Percentiles rank a stretch among this genome's conserved stretches.
Conservation (phyloP, 2,888 invertebrate genomes). For the Fragum whitleyi region DNA sequence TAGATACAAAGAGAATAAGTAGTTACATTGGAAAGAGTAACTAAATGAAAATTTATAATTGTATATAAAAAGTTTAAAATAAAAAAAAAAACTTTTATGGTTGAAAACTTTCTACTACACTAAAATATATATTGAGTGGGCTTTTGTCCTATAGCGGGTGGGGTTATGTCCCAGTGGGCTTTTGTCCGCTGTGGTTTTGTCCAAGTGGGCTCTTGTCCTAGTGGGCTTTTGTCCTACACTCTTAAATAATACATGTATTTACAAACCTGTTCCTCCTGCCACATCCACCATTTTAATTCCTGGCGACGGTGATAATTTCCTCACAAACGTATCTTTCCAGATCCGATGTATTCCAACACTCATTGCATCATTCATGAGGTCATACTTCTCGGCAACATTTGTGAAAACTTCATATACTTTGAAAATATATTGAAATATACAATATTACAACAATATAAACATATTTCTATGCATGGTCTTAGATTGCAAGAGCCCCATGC, state of each 20-base stretch:
- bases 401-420: slow-evolving; percentile 96
- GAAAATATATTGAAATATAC: slow-evolving; percentile 67
- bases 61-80: too few relatives aligned
- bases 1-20: too few relatives aligned
- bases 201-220: too few relatives aligned
- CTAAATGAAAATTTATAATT: too few relatives aligned
- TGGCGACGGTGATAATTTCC: slow-evolving; percentile 90
- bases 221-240: too few relatives aligned
- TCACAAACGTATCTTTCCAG: slow-evolving; percentile 98
- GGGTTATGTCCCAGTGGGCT: too few relatives aligned
- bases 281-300: slow-evolving; percentile 92
- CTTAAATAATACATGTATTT: background rate
- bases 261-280: slow-evolving; percentile 97
- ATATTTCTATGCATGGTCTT: background rate
- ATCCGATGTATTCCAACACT: slow-evolving; percentile 96
- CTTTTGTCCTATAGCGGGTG: too few relatives aligned
- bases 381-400: slow-evolving; percentile 96
- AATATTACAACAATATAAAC: background rate
- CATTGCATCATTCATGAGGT: slow-evolving; percentile 99
- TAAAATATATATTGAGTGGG: too few relatives aligned
- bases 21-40: too few relatives aligned
- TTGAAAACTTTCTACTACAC: too few relatives aligned
- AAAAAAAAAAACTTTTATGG: too few relatives aligned
- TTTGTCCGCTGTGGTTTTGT: too few relatives aligned
- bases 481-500: background rate